phyloP scores from a whole-genome alignment of 2,797 vertebrate genomes.

The Gymnothorax javanicus region DNA sequence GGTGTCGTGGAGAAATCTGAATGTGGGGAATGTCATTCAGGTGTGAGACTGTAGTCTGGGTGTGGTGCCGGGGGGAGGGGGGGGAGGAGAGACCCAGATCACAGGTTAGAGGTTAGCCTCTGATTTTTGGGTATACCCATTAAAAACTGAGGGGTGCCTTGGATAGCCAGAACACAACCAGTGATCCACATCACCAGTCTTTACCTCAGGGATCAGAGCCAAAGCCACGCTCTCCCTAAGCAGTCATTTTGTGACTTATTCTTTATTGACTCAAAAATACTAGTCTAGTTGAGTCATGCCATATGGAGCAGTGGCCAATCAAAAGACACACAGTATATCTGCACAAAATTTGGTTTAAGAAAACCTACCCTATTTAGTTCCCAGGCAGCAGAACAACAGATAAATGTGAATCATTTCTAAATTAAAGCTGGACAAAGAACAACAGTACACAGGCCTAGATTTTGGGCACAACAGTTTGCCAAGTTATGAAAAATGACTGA shows the following conservation, averaged over 20 bases:
- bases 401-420: background rate
- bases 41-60: no score
- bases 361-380: constrained; percentile 26
- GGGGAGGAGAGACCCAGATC: no score
- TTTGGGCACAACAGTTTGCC: background rate
- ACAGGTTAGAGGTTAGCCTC: no score
- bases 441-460: background rate
- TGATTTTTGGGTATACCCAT: no score
- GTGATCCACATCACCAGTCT: background rate
- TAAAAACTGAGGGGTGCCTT: no score
- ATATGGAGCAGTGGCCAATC: background rate
- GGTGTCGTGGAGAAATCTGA: no score
- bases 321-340: background rate
- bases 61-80: no score
- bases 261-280: background rate
- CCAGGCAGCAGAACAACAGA: constrained; percentile 3
- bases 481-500: background rate
- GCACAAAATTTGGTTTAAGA: background rate
- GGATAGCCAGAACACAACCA: no score
- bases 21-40: no score
- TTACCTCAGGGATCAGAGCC: background rate
- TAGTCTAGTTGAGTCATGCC: background rate
- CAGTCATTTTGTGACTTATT: background rate
- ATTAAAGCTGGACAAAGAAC: background rate
- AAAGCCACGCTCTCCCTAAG: background rate